A percentile compares a stretch with the other conserved stretches of the same genome.
Conservation (phyloP, 2,113 vertebrate genomes). For the Neolamprologus modestus region DNA sequence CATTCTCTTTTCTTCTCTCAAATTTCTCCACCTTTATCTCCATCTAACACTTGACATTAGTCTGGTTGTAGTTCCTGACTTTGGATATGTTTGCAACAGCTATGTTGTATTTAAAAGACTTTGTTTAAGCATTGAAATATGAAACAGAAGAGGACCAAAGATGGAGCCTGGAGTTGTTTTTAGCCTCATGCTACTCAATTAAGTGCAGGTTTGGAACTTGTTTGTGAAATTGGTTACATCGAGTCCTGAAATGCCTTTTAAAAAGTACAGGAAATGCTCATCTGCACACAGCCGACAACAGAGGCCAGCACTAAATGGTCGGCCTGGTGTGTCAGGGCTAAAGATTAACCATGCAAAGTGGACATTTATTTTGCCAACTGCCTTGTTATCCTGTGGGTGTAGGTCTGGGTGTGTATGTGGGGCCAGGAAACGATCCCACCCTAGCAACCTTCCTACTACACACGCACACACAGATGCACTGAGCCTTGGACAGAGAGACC, state of each 20-base stretch:
- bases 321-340: background rate
- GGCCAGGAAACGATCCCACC: conserved; percentile 8
- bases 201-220: background rate
- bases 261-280: background rate
- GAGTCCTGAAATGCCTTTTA: background rate
- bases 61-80: background rate
- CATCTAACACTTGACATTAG: background rate
- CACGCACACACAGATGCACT: background rate
- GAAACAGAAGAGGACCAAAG: background rate
- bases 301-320: background rate
- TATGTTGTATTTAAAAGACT: background rate
- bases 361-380: background rate
- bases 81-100: background rate
- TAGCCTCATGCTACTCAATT: background rate
- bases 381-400: background rate
- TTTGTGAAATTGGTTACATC: background rate
- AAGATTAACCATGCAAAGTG: conserved; percentile 13
- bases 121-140: background rate
- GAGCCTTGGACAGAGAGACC: background rate
- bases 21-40: background rate
- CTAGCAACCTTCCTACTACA: background rate
- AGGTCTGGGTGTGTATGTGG: background rate
- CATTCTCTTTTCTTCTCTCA: conserved; percentile 14
- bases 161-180: background rate
- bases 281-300: background rate